Base-by-base conservation (phyloP, 2,797 vertebrate species). In the Amblyopsis hoosieri region DNA sequence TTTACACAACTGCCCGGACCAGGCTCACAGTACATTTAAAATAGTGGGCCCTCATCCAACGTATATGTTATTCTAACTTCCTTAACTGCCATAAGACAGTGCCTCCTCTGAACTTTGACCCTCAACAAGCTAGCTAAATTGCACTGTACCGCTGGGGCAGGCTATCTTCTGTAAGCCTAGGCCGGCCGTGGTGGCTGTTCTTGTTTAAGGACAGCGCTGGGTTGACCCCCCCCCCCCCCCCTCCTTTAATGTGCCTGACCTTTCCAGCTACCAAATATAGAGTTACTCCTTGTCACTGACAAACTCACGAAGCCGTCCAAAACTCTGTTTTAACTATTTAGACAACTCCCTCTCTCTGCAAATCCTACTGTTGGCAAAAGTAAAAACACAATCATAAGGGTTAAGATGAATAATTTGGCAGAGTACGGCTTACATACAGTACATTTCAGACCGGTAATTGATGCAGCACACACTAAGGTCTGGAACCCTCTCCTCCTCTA, bases 21-120 rank as follows among this genome's bases (percentile, higher is more conserved):
- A 66, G 79, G 80, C 69, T 70, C 74, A 23, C 23, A 23, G 23
- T 23, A 3, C 74, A 81, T 82, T 66, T 83, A 79, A 71, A 74
- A 81, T 48, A 49, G 58, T 77, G 74, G 83, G 87, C 73, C 49
- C 12, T 53, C 49, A n/a, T 82, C 83, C 87, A 88, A 87, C 57
- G 69, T 62, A 83, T 68, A 88, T 87, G 84, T 89, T 85, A 79
- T 87, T 83, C 64, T 67, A 81, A 78, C 67, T 72, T 83, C 70
- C 73, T 45, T 76, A 37, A 69, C 76, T 78, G 67, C 80, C 82
- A 63, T 45, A 66, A 81, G 64, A 83, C 67, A 77, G 77, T 72
- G 73, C 66, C 75, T 86, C 79, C 74, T 78, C 81, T 87, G 72
- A 86, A 70, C 80, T 84, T 57, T 71, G 42, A 75, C 69, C 63